phyloP scores from a whole-genome alignment of 2,113 vertebrate genomes.

The Martes martes region DNA sequence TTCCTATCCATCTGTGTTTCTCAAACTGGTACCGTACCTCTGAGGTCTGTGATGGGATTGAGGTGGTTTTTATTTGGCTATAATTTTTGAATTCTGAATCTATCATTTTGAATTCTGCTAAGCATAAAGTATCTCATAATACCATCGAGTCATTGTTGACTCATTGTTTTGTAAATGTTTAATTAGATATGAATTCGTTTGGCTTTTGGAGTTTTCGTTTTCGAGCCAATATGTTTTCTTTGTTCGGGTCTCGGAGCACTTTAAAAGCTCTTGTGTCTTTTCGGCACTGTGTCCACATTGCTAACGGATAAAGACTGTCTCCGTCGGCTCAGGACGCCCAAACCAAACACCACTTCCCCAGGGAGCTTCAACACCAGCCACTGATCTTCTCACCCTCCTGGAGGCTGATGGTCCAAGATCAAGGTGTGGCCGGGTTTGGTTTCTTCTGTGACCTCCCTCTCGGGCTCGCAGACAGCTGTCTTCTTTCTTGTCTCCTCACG shows the following conservation, averaged over 20 bases:
- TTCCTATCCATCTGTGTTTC: rapidly evolving
- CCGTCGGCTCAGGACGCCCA: no score
- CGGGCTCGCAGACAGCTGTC: background rate
- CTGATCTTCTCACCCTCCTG: background rate
- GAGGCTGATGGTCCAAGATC: background rate
- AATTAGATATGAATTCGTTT: background rate
- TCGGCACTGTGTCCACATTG: background rate
- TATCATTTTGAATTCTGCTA: background rate
- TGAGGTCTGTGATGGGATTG: background rate
- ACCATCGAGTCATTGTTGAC: background rate
- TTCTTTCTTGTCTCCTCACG: background rate
- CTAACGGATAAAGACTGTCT: background rate
- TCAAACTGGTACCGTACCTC: background rate
- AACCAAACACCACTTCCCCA: no score
- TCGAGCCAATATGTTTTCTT: background rate
- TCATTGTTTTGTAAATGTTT: background rate
- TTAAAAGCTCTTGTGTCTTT: background rate
- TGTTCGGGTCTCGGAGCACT: background rate
- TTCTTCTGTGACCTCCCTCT: background rate
- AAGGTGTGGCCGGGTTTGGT: no score
- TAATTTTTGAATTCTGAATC: background rate
- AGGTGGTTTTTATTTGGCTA: background rate
- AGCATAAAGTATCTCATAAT: background rate
- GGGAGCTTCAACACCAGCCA: background rate
- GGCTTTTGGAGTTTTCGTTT: background rate